These are phyloP conservation scores for Drosophila melanogaster DNA, from an alignment of 1,140 invertebrate species.

Conservation along the genomic window DNA sequence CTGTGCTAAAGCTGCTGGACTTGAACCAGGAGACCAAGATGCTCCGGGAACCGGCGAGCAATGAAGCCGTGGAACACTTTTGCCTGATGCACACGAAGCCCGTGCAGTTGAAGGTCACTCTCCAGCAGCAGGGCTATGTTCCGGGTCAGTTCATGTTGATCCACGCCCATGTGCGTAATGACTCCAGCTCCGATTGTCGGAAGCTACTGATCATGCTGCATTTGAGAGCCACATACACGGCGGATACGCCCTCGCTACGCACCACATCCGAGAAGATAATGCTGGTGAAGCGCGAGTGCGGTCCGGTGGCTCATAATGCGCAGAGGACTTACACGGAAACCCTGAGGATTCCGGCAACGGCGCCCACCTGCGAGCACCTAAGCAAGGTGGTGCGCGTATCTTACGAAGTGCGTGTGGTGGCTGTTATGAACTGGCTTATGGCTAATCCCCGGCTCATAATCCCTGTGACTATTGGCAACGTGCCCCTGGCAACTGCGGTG, in stretches of 20 bases:
- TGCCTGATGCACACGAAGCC: conserved; percentile 67
- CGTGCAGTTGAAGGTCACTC: conserved; percentile 62
- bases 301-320: conserved; percentile 53
- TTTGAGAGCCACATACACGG: conserved; percentile 83
- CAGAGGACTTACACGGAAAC: conserved; percentile 65
- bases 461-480: conserved; percentile 79
- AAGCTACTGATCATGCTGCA: conserved; percentile 85
- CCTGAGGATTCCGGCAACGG: conserved; percentile 74
- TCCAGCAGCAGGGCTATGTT: conserved; percentile 80
- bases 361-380: conserved; percentile 85
- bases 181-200: conserved; percentile 85
- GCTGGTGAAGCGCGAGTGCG: conserved; percentile 69
- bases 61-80: conserved; percentile 71
- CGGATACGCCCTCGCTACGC: conserved; percentile 85
- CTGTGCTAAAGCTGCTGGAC: conserved; percentile 74
- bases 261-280: conserved; percentile 72
- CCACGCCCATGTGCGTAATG: conserved; percentile 69
- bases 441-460: conserved; percentile 65
- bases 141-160: conserved; percentile 78
- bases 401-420: conserved; percentile 75
- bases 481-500: conserved; percentile 53
- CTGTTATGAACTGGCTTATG: conserved; percentile 78
- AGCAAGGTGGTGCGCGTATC: conserved; percentile 76
- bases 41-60: conserved; percentile 60
- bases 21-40: conserved; percentile 70